Evolutionary conservation across 2,797 vertebrate genomes (phyloP), one percentile per base, ranked within the genome.

Genomic region (Sebastes jordani): DNA sequence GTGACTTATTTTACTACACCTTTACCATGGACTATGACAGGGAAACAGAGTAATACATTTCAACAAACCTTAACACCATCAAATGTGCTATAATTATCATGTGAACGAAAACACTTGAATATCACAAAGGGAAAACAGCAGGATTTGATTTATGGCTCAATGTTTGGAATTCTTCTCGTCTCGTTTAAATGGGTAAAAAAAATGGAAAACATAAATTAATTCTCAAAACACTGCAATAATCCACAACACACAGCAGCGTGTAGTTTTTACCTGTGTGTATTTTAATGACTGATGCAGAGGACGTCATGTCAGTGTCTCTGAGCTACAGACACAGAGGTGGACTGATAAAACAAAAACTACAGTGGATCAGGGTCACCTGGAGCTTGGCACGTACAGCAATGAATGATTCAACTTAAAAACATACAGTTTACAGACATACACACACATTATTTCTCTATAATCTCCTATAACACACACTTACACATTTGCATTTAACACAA

Each of bases 351-450:
- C 71, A 86, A 79, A 86, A 81, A 81, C 86, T 89, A 89, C 82
- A 83, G 81, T 74, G 78, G 90, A 74, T 90, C 78, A 80, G 91
- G 82, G 80, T 91, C 82, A 90, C 74, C 82, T 88, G 91, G 91
- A 92, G 91, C 92, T 94, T 94, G 94, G 94, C 94, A 95, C 93
- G 23, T 93, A 92, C 90, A 92, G 85, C 88, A 86, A 88, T 81
- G 83, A 92, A 87, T 87, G 73, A 82, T 81, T 92, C 85, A 91
- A 87, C 79, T 87, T 74, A 89, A 80, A 90, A 88, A 91, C 77
- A 88, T 27, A 90, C 86, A 83, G 52, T 84, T 87, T 86, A 91
- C 86, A 94, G 59, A 90, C 87, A 92, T 20, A 88, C 81, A 81
- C 73, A 20, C 74, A 85, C 84, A 74, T 64, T 68, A 65, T 46